Base-by-base conservation (phyloP, 2,113 vertebrate species). In the Mus spicilegus region DNA sequence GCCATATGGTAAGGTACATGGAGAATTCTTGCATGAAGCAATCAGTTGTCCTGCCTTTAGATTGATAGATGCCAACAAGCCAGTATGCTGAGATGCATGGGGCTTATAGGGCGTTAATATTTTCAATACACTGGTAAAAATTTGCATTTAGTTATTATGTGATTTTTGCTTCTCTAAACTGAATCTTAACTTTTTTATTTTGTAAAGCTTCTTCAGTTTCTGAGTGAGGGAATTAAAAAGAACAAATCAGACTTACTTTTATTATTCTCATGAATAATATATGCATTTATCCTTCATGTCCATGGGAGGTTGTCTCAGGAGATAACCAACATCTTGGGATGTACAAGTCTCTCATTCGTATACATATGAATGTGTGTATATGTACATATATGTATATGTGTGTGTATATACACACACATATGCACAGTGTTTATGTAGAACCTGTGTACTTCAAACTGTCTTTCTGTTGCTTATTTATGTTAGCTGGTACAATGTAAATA, bases 111-210 rank as follows among this genome's bases (percentile, higher is more conserved):
- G 56, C 16, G 51, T 30, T 67, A 77, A 42, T 91, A 39, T n/a
- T 49, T 90, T 67, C 75, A 87, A 67, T 46, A 89, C 67, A 4
- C 30, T 87, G 11, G 42, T 88, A 13, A 69, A 63, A 84, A 80
- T 49, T 80, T 87, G 39, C 26, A 30, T 85, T 90, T 96, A 88
- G 11, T 95, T 93, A 28, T 90, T 30, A 70, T 76, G 12, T 91
- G 72, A 69, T 51, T 80, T 76, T 49, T 89, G 36, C 67, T 70
- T 49, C 63, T 81, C 56, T 82, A 91, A 86, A 82, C 3, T 67
- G 70, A 76, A 80, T 65, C 54, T 17, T 80, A 63, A 78, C 39
- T 39, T 39, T 33, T 30, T 49, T 28, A 16, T 76, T 72, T 67
- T 61, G 6, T 65, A 54, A 84, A 19, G 17, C 67, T 87, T 42